phyloP scores from a whole-genome alignment of 2,797 vertebrate species.

The Urophycis tenuis region DNA sequence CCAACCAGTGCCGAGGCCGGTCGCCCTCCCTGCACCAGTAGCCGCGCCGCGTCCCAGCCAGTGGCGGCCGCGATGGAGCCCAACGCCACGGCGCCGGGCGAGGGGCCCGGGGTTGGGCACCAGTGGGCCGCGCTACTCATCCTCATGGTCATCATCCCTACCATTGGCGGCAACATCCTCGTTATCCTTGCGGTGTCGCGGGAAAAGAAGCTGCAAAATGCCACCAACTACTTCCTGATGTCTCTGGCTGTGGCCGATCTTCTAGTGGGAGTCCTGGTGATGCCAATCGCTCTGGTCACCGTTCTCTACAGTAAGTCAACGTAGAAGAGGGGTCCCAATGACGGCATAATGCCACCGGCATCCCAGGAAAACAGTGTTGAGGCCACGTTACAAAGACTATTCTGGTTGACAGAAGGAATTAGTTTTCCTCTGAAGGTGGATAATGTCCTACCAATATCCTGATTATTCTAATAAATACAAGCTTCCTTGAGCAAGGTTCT shows the following conservation, averaged over 20 bases:
- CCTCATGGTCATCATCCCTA: constrained; percentile 88
- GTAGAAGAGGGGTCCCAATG: not conserved
- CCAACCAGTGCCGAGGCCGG: constrained; percentile 53
- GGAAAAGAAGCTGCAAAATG: constrained; percentile 93
- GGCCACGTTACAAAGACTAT: not conserved
- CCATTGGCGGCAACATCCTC: constrained; percentile 92
- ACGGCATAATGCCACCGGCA: not conserved
- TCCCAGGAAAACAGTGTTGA: not conserved
- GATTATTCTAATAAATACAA: constrained; percentile 4
- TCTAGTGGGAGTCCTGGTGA: constrained; percentile 93
- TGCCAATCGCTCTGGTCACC: constrained; percentile 90
- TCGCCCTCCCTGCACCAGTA: constrained; percentile 31
- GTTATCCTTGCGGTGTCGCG: constrained; percentile 93
- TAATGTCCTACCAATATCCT: not conserved
- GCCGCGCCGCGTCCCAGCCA: constrained; percentile 62
- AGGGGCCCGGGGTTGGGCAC: constrained; percentile 48
- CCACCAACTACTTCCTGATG: constrained; percentile 96
- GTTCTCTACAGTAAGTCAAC: constrained; percentile 81
- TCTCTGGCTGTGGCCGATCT: constrained; percentile 93
- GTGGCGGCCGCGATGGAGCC: constrained; percentile 45
- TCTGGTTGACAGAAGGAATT: not conserved
- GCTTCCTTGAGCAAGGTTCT: not conserved
- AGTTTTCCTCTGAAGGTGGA: not conserved
- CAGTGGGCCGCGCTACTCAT: constrained; percentile 87
- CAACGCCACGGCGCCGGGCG: constrained; percentile 52